Evolutionary conservation across 1,140 invertebrate species (phyloP), one percentile per base, ranked within the genome.

Genomic region (Copidosoma floridanum): DNA sequence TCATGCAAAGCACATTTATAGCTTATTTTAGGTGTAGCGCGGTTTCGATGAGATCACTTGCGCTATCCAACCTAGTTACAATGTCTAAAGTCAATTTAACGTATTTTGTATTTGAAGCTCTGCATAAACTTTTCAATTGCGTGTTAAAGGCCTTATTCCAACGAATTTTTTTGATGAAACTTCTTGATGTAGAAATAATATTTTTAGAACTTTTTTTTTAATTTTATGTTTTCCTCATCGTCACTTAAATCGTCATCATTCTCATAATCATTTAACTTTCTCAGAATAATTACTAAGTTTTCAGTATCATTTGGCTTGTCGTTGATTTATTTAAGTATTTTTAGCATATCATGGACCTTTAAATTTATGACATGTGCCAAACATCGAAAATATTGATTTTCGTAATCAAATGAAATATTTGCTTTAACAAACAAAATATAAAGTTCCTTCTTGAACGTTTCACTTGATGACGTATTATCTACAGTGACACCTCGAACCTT

Each of bases 401-500:
- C 48, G 5, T 1, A 2, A 51, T 51, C 29, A 23, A 51, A 37
- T 35, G 3, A 2, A 12, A 37, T 35, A 21, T 51, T 32, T 8
- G 3, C 14, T 18, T 51, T 35, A 3, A 18, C 37, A 3, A 51
- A 51, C 5, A 37, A 14, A 16, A 16, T 26, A 14, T 11, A 12
- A 4, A 53, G 38, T 50, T 68, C 38, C 7, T 14, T 8, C 41
- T 66, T 59, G 53, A 63, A 66, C 40, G 29, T 66, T 8, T 61
- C 62, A 56, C 65, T 67, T 37, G 66, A 57, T 37, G 62, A 57
- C n/a, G 65, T 64, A 51, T 65, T 67, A 32, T 66, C 64, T 14
- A 67, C 65, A 4, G 63, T 62, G 4, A 65, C 62, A 5, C 55
- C 61, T 48, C 68, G 65, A 55, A 74, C 65, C 67, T 71, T 70